Evolutionary conservation across 2,113 vertebrate species (phyloP), one percentile per base, ranked within the genome.

Genomic region (Gambusia affinis): DNA sequence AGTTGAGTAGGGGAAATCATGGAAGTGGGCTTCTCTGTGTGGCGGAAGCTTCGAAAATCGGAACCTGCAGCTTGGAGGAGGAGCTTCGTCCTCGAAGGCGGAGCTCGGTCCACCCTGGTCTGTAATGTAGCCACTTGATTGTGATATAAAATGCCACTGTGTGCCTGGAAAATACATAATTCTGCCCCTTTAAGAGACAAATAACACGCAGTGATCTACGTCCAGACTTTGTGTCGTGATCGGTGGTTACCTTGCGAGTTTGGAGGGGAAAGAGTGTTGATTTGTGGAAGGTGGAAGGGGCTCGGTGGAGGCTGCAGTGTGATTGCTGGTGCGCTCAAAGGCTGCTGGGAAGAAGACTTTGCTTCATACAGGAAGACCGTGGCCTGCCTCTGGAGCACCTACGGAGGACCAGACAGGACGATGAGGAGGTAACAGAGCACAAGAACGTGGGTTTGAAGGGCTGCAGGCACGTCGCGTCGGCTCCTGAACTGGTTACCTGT

Each of bases 371-470:
- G 95, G 92, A 99, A 96, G 91, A 98, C 97, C 0, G 94, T 93
- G 27, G 97, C 97, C 93, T 99, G 97, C 64, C 95, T 94, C 90
- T 96, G 98, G 79, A 99, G 94, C 60, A 93, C 92, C 91, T 93
- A 74, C 19, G 24, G 60, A 29, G 19, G 3, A 72, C 15, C 22
- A 19, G 29, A 51, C 15, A 3, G 30, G 22, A 64, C 0, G n/a
- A 35, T 4, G 11, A 15, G 24, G 19, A 4, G 0, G 54, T 4
- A 28, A 35, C 3, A 31, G 51, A 30, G 42, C 29, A 60, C 2
- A 39, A 15, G 10, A 28, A 63, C 15, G 22, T 67, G 22, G 0
- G 28, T 24, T 12, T 61, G 15, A 15, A 47, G 44, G 44, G 1
- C 5, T 47, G 7, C 17, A 19, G 35, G 30, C 0, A 31, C 15